Percentiles rank a stretch among this genome's conserved stretches.
These are phyloP conservation scores for Latrodectus geometricus DNA, from an alignment of 1,140 invertebrate species.

Conservation along the genomic window DNA sequence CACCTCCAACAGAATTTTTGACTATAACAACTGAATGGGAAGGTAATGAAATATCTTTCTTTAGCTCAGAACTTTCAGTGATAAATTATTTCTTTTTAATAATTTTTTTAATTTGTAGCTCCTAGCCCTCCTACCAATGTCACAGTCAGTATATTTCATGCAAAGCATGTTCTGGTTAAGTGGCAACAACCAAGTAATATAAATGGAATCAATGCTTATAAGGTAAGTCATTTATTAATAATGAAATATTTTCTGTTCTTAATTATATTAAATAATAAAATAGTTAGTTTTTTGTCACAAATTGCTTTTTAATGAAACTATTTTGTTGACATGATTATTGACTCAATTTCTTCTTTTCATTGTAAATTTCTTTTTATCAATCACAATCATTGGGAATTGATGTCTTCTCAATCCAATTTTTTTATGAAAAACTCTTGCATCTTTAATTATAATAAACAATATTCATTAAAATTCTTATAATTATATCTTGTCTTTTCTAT, in stretches of 20 bases:
- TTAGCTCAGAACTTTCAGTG: not conserved
- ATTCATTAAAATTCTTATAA: too few relatives aligned
- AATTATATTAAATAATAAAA: not conserved
- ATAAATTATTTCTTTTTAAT: conserved; percentile 39
- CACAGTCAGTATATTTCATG: conserved; percentile 75
- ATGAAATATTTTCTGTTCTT: not conserved
- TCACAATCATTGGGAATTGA: too few relatives aligned
- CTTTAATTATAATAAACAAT: too few relatives aligned
- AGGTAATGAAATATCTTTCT: conserved; percentile 68
- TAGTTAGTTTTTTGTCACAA: too few relatives aligned
- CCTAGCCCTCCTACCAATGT: conserved; percentile 78
- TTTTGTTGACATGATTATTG: too few relatives aligned
- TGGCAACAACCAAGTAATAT: conserved; percentile 78
- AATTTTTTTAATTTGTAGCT: conserved; percentile 68
- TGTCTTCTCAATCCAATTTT: too few relatives aligned
- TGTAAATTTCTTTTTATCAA: too few relatives aligned
- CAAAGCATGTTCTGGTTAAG: conserved; percentile 74
- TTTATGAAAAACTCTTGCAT: too few relatives aligned
- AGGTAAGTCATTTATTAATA: conserved; percentile 11
- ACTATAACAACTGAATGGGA: conserved; percentile 76
- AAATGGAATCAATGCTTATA: conserved; percentile 77
- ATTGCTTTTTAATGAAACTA: not conserved
- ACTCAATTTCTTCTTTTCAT: too few relatives aligned
- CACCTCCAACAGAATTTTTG: conserved; percentile 73
- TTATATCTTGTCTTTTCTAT: too few relatives aligned